phyloP scores from a whole-genome alignment of 2,113 vertebrate genomes.

The Brachypodius melanocephalos region DNA sequence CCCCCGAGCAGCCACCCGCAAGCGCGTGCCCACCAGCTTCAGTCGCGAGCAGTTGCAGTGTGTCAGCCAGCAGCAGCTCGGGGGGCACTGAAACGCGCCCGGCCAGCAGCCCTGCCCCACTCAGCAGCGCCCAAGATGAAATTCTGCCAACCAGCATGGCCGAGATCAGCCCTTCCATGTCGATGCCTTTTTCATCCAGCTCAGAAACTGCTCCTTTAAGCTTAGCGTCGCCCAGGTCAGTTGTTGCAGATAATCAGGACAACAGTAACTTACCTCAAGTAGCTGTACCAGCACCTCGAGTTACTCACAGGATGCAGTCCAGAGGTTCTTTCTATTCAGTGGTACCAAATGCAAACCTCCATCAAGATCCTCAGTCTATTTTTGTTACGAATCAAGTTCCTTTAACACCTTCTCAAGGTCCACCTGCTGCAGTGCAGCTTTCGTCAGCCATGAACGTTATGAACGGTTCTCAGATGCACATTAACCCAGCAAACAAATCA shows the following conservation, averaged over 20 bases:
- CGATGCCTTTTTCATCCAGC: constrained; percentile 81
- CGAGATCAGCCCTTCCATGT: constrained; percentile 78
- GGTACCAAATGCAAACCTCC: constrained; percentile 80
- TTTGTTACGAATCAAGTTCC: constrained; percentile 87
- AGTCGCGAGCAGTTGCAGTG: constrained; percentile 52
- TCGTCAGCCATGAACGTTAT: constrained; percentile 91
- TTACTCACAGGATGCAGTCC: constrained; percentile 90
- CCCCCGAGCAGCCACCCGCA: constrained; percentile 69
- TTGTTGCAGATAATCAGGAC: constrained; percentile 84
- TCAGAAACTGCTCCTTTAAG: constrained; percentile 81
- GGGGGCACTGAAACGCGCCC: constrained; percentile 69
- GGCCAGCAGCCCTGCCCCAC: constrained; percentile 52
- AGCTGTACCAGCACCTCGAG: constrained; percentile 85
- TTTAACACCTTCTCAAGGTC: constrained; percentile 78
- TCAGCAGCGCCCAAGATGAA: constrained; percentile 66
- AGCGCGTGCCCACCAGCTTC: constrained; percentile 53
- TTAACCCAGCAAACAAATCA: constrained; percentile 85
- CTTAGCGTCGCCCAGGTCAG: constrained; percentile 76
- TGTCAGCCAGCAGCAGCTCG: constrained; percentile 72
- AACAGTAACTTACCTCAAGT: constrained; percentile 90
- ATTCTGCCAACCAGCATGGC: constrained; percentile 73
- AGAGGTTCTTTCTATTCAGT: constrained; percentile 90
- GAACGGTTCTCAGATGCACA: constrained; percentile 95
- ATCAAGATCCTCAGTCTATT: constrained; percentile 88
- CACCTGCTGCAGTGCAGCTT: constrained; percentile 84